These are phyloP conservation scores for Lepidothrix coronata DNA, from an alignment of 2,113 vertebrate genomes.

Conservation along the genomic window DNA sequence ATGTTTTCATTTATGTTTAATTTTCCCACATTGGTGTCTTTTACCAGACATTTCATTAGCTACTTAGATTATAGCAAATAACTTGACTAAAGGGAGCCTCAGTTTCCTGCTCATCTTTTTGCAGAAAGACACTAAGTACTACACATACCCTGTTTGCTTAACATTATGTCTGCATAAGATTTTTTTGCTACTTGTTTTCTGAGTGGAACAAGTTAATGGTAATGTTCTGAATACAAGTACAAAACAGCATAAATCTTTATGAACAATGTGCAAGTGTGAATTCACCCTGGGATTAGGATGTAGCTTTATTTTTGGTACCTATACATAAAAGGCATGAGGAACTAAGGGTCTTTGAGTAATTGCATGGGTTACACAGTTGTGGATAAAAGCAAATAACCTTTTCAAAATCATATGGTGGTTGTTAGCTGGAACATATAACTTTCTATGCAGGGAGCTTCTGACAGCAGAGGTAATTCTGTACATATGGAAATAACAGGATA, in stretches of 20 bases:
- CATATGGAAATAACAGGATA: not conserved
- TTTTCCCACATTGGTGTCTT: not conserved
- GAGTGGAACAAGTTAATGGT: not conserved
- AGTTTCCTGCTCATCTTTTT: not conserved
- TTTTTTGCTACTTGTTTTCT: not conserved
- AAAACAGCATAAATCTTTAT: not conserved
- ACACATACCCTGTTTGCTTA: not conserved
- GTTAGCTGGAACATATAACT: not conserved
- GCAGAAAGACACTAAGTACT: not conserved
- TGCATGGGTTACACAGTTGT: not conserved
- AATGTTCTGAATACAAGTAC: not conserved
- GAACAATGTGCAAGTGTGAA: not conserved
- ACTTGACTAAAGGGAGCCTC: not conserved
- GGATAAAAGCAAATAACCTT: not conserved
- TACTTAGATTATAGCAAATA: not conserved
- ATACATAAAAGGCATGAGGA: not conserved
- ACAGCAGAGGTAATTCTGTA: not conserved
- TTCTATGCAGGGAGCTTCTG: not conserved
- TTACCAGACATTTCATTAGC: not conserved
- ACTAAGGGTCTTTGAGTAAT: not conserved
- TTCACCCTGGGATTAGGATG: not conserved
- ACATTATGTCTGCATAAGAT: rapidly evolving
- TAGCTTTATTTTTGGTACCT: not conserved
- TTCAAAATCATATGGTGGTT: not conserved
- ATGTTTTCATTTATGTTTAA: not conserved